Evolutionary conservation across 2,797 vertebrate species (phyloP), one percentile per base, ranked within the genome.

Genomic region (Sebastes trivittatus): DNA sequence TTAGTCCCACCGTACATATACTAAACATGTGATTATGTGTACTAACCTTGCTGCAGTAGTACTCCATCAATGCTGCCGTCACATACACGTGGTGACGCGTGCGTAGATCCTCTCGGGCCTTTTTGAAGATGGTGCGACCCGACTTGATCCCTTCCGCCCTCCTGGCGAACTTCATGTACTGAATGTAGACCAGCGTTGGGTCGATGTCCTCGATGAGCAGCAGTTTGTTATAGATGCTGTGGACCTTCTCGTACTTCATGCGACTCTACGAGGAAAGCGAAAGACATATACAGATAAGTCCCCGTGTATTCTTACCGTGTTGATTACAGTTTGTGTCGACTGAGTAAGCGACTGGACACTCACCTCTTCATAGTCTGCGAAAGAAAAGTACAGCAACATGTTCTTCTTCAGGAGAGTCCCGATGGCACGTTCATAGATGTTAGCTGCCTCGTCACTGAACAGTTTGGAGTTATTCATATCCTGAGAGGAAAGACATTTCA

Each of bases 391-490:
- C 75, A 99, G 97, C 88, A 99, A 97, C 98, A 99, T 99, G 94
- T 99, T 99, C 94, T 99, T 99, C 94, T 98, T 99, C 78, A 99
- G 94, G 86, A 99, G 97, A 91, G 98, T 99, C 89, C 98, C 98
- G 75, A 99, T 99, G 62, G 98, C 98, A 89, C 98, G 97, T 94
- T 99, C 98, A 82, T 99, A 99, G 94, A 99, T 99, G 95, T 99
- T 99, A 81, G 98, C 98, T 55, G 98, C 98, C 95, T 99, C 98
- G 32, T 99, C 98, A 54, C 98, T 99, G 89, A 99, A 99, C 89
- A 99, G 95, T 88, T 99, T 99, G 70, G 98, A 97, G 80, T 99
- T 99, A 95, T 99, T 99, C 98, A 99, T 99, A 92, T 99, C 98
- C 98, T 99, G 89, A 80, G 83, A 64, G 85, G 72, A 71, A 59